A percentile compares a stretch with the other conserved stretches of the same genome.
Conservation (phyloP, 2,888 invertebrate genomes). For the Mesorhabditis belari region DNA sequence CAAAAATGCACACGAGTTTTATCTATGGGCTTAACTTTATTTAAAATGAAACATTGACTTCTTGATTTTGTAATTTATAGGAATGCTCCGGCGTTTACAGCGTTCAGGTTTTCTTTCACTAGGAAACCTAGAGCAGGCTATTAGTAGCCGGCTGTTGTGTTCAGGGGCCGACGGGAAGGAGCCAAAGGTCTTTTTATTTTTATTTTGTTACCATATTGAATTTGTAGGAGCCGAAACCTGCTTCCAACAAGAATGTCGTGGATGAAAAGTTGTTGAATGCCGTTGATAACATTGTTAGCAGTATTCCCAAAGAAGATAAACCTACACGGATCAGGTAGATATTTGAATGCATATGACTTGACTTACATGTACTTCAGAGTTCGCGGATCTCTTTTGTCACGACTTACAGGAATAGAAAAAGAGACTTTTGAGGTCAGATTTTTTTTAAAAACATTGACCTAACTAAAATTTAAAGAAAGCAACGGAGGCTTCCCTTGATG, state of each 20-base stretch:
- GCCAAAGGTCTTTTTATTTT: neutral
- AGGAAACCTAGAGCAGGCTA: too few relatives aligned
- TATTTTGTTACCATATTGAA: slow-evolving; percentile 2
- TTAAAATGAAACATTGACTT: too few relatives aligned
- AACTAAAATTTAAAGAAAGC: slow-evolving; percentile 8
- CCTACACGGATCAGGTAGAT: slow-evolving; percentile 18
- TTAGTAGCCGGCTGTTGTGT: neutral
- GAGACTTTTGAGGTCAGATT: slow-evolving; percentile 17
- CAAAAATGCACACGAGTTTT: too few relatives aligned
- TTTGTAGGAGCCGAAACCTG: too few relatives aligned
- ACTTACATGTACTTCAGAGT: too few relatives aligned
- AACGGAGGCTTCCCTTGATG: slow-evolving; percentile 24
- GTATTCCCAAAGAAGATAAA: slow-evolving; percentile 19
- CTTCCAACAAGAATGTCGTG: slow-evolving; percentile 24
- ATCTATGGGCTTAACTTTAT: too few relatives aligned
- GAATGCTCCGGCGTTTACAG: too few relatives aligned
- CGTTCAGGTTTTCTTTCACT: too few relatives aligned
- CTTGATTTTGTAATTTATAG: too few relatives aligned
- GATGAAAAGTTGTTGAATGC: slow-evolving; percentile 28
- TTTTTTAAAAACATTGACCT: neutral
- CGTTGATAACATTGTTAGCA: slow-evolving; percentile 21
- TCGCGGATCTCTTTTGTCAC: neutral
- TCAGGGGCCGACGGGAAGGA: neutral
- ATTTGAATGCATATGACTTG: neutral
- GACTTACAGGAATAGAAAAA: neutral